These are phyloP conservation scores for Drosophila suboccidentalis DNA, from an alignment of 2,888 invertebrate genomes.

Conservation along the genomic window DNA sequence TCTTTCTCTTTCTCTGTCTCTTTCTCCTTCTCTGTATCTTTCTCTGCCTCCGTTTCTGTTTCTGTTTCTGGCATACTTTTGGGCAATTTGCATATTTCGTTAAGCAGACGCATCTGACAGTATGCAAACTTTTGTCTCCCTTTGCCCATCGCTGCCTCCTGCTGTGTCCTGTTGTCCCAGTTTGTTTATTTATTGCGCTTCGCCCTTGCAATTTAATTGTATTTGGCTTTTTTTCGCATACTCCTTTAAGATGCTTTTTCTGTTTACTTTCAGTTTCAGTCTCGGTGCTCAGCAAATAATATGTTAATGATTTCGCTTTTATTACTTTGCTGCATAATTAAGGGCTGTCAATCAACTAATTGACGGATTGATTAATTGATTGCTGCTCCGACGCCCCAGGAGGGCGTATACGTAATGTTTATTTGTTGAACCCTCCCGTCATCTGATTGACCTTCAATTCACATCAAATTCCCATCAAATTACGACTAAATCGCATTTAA, in stretches of 20 bases:
- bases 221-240: conserved; percentile 3
- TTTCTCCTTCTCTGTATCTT: conserved; percentile 43
- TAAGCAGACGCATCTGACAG: conserved; percentile 59
- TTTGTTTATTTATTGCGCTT: conserved; percentile 40
- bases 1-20: conserved; percentile 44
- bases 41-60: conserved; percentile 17
- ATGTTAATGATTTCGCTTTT: conserved; percentile 46
- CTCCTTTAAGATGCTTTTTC: conserved; percentile 12
- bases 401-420: conserved; percentile 34
- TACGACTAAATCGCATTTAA: conserved; percentile 7
- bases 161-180: conserved; percentile 2
- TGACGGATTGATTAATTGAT: conserved; percentile 64
- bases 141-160: background rate
- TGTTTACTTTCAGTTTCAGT: background rate
- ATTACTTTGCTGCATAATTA: conserved; percentile 40
- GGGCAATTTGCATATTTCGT: conserved; percentile 76
- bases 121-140: conserved; percentile 6
- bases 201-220: conserved; percentile 35
- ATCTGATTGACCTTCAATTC: conserved; percentile 17
- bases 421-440: background rate
- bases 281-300: conserved; percentile 22
- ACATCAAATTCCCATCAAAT: background rate
- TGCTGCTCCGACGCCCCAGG: background rate
- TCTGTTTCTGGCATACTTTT: conserved; percentile 63
- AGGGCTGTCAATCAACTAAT: conserved; percentile 54